These are phyloP conservation scores for Poecilia velifera DNA, from an alignment of 2,797 vertebrate species.

Conservation along the genomic window DNA sequence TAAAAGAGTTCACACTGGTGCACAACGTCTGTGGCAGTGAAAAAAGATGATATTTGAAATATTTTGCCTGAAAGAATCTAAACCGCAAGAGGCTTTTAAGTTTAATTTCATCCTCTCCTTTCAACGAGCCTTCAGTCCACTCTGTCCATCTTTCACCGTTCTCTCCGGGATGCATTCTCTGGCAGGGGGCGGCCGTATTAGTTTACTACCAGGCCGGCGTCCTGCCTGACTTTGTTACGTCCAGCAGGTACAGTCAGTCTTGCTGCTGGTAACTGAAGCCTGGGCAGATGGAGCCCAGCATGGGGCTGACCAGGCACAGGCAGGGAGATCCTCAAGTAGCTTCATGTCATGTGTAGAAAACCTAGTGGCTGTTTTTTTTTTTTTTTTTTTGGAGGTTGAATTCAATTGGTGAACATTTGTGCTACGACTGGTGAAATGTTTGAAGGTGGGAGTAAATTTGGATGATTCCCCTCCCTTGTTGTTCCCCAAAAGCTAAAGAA, in stretches of 20 bases:
- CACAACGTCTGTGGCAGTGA: not conserved
- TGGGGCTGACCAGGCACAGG: conserved; percentile 11
- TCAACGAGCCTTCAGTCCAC: conserved; percentile 34
- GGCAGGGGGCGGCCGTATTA: conserved; percentile 49
- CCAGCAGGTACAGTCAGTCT: conserved; percentile 56
- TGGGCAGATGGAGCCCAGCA: conserved; percentile 45
- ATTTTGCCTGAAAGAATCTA: no score
- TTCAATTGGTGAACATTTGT: conserved; percentile 16
- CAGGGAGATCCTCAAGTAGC: not conserved
- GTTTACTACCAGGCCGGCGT: conserved; percentile 48
- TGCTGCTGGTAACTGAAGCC: conserved; percentile 50
- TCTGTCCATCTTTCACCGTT: conserved; percentile 67
- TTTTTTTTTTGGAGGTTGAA: conserved; percentile 20
- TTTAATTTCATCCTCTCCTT: conserved; percentile 27
- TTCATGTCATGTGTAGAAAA: conserved; percentile 16
- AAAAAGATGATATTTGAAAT: not conserved
- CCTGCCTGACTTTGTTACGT: conserved; percentile 44
- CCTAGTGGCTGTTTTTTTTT: conserved; percentile 9
- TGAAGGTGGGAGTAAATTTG: not conserved
- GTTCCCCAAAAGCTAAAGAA: not conserved
- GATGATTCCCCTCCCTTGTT: not conserved
- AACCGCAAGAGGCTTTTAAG: no score
- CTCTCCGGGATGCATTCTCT: conserved; percentile 71
- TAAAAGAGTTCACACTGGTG: not conserved
- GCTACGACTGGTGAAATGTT: not conserved